Base-by-base conservation (phyloP, 2,888 invertebrate genomes). In the Xiphydria camelus region DNA sequence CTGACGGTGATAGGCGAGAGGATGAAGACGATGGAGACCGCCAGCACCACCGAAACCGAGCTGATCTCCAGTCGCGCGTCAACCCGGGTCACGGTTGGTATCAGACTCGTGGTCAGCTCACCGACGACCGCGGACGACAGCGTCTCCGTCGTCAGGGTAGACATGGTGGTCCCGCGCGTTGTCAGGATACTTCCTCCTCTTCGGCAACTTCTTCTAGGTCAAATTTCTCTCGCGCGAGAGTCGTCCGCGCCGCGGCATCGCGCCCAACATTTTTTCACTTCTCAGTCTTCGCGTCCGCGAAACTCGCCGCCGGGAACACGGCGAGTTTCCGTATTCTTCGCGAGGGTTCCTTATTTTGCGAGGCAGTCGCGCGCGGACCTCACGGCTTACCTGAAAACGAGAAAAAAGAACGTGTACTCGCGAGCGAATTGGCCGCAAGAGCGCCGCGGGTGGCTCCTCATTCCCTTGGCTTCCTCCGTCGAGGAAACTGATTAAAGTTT, bases 1-100 rank as follows among this genome's bases (percentile, higher is more conserved):
- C 80, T 77, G 35, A 84, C 71, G 44, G 83, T 83, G 70, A 83
- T 77, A 7, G 83, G 82, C 4, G 80, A 77, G 39, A 81, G 76
- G 22, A 81, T 67, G 64, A 79, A 80, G 51, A 80, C 80, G 45
- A 80, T 64, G 14, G 79, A 73, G 21, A 80, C 76, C 5, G 79
- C 79, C 29, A 78, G 56, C 36, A 78, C 76, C 37, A 79, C 76
- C 17, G 78, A 76, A 22, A 79, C 53, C 2, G 79, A 78, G 51
- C 59, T 71, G 41, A 64, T 59, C 34, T 71, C 70, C 41, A 66
- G 49, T 43, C 59, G 55, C 12, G 65, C 55, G 44, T 70, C 68
- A 42, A 70, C 61, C 46, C 61, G 62, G 50, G 68, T 64, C 38
- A 68, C 64, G 34, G 66, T 62, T 39, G 73, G 68, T 51, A 68